phyloP scores from a whole-genome alignment of 2,113 vertebrate species.

The Mus musculus region DNA sequence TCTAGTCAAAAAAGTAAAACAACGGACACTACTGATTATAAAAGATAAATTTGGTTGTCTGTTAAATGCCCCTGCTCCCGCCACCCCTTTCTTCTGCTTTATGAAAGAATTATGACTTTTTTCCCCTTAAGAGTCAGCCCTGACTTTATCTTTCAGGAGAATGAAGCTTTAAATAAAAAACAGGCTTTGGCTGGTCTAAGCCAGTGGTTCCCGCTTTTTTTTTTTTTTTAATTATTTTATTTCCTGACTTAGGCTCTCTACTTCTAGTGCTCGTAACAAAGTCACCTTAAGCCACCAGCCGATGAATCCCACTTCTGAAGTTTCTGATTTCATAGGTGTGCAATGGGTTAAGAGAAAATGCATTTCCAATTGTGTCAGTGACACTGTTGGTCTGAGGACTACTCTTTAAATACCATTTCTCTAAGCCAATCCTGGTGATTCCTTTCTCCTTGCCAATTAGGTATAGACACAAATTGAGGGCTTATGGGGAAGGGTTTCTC shows the following conservation, averaged over 20 bases:
- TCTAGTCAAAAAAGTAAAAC: neutral
- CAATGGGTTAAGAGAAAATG: neutral
- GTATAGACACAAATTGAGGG: neutral
- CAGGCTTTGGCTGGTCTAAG: neutral
- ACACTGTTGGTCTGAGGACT: neutral
- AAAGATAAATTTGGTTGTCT: neutral
- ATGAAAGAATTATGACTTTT: neutral
- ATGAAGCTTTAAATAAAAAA: neutral
- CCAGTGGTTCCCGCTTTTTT: neutral
- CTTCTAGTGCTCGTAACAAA: neutral
- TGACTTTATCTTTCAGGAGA: neutral
- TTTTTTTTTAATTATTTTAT: too few relatives aligned
- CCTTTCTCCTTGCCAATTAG: neutral
- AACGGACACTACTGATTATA: neutral
- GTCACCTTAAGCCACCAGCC: neutral
- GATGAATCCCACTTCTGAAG: neutral
- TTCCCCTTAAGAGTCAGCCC: neutral
- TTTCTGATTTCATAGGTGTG: neutral
- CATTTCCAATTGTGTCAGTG: neutral
- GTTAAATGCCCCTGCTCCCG: neutral
- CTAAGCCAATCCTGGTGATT: neutral
- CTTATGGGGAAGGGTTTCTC: slow-evolving; percentile 6
- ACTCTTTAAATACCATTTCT: neutral
- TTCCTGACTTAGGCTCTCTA: neutral
- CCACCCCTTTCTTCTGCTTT: neutral